Evolutionary conservation across 2,888 invertebrate species (phyloP), one percentile per base, ranked within the genome.

Genomic region (Agrotis puta): DNA sequence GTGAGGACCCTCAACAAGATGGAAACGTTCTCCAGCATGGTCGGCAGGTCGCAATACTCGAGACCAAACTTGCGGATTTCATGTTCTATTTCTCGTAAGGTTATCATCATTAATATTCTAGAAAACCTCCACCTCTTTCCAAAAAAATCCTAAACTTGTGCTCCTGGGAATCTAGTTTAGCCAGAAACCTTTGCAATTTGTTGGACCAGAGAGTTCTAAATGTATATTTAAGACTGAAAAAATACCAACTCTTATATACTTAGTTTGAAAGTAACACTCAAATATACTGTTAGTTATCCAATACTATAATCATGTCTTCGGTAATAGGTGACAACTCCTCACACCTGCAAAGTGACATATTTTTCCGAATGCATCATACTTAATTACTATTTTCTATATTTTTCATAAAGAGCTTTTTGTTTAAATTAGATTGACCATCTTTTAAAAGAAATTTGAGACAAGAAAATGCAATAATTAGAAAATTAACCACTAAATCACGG

Each of bases 1-100:
- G 85, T 83, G 0, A 89, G 70, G 0, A 82, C 72, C 14, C 89
- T 85, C 57, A 90, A 58, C 47, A 89, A 57, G 13, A 77, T 63
- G 0, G 84, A 76, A 7, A 90, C 85, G 20, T 88, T 90, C 69
- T 76, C 82, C 22, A 90, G 6, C 88, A 88, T 86, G 6, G 89
- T 88, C 1, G 88, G 84, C 14, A 90, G 69, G 39, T 90, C 90
- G 62, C 86, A 85, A 53, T 85, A 58, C 24, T 76, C 76, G 58
- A 88, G 22, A 0, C 88, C 84, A 20, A 88, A 89, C 74, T 84
- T 86, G 6, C 81, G 74, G 0, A 88, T 59, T 33, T 75, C 74
- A 53, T 74, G 80, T 16, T 64, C 48, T 16, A 75, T 74, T 45
- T 79, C 84, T 64, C 50, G 43, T n/a, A 57, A 0, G 0, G 43